phyloP scores from a whole-genome alignment of 1,140 invertebrate species.

The Drosophila tristis region DNA sequence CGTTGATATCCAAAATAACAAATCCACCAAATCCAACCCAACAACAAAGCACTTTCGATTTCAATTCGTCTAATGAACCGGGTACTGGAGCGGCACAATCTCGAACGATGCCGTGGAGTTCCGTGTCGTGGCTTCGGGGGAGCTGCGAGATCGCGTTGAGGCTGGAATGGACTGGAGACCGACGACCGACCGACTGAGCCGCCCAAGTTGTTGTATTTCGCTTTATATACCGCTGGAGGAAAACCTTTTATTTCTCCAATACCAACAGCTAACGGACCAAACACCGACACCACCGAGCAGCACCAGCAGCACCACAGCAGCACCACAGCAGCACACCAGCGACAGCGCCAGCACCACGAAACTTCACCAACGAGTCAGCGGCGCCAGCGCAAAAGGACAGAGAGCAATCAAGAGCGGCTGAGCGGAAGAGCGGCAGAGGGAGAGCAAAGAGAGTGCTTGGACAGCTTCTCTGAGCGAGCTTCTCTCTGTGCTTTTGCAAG shows the following conservation, averaged over 20 bases:
- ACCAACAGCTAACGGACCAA: slow-evolving; percentile 45
- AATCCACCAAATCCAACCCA: slow-evolving; percentile 23
- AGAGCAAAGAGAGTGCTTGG: slow-evolving; percentile 23
- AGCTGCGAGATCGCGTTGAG: slow-evolving; percentile 59
- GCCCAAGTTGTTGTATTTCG: slow-evolving; percentile 79
- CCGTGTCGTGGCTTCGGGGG: slow-evolving; percentile 11
- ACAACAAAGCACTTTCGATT: slow-evolving; percentile 73
- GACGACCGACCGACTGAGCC: slow-evolving; percentile 69
- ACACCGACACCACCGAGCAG: slow-evolving; percentile 26
- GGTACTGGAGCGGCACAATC: slow-evolving; percentile 48
- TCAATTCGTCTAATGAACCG: slow-evolving; percentile 76
- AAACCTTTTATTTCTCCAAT: slow-evolving; percentile 68
- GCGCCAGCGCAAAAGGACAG: slow-evolving; percentile 68
- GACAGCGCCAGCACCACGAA: slow-evolving; percentile 25
- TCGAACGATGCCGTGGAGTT: slow-evolving; percentile 27
- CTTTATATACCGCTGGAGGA: slow-evolving; percentile 75
- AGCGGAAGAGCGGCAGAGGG: slow-evolving; percentile 17
- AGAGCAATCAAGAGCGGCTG: slow-evolving; percentile 22
- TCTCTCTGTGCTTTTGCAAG: slow-evolving; percentile 66
- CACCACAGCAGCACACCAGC: not conserved
- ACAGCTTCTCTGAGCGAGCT: slow-evolving; percentile 23
- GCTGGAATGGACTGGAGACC: slow-evolving; percentile 66
- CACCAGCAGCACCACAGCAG: slow-evolving; percentile 15
- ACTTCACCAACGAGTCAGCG: slow-evolving; percentile 71
- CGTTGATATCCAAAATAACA: slow-evolving; percentile 27